Evolutionary conservation across 2,888 invertebrate species (phyloP).

Genomic region (Herminia tarsipennalis): DNA sequence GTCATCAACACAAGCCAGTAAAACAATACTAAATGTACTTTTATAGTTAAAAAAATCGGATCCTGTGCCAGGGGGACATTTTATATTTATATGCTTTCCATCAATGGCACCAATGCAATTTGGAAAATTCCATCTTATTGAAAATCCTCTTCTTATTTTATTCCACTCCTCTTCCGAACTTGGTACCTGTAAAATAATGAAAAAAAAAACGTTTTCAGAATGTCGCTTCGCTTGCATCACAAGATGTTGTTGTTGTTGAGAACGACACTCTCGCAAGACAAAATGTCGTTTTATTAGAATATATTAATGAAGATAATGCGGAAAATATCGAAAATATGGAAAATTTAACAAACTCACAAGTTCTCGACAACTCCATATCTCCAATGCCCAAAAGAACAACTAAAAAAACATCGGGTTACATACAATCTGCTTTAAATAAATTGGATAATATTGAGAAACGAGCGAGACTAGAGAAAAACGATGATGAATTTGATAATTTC

Average conservation of each 20-base stretch:
- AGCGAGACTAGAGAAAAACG: neutral
- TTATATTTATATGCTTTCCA: neutral
- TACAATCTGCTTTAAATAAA: neutral
- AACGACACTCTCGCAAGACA: no score
- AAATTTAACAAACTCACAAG: neutral
- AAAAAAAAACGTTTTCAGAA: no score
- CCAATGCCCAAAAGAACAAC: neutral
- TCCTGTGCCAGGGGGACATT: neutral
- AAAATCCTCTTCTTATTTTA: neutral
- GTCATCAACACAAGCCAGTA: conserved; percentile 6
- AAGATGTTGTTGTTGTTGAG: neutral
- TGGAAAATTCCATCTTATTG: neutral
- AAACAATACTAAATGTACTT: conserved; percentile 8
- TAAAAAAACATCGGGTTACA: neutral
- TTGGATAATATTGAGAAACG: neutral
- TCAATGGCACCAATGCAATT: conserved; percentile 1
- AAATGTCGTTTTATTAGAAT: no score
- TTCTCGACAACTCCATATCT: neutral
- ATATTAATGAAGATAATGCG: no score
- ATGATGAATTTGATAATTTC: neutral
- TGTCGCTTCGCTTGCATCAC: no score
- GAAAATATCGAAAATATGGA: neutral
- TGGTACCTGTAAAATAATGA: neutral
- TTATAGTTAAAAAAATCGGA: conserved; percentile 10
- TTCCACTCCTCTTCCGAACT: neutral